Conservation (phyloP, 53 echinoderm and acorn worm species). For the Crossaster papposus region DNA sequence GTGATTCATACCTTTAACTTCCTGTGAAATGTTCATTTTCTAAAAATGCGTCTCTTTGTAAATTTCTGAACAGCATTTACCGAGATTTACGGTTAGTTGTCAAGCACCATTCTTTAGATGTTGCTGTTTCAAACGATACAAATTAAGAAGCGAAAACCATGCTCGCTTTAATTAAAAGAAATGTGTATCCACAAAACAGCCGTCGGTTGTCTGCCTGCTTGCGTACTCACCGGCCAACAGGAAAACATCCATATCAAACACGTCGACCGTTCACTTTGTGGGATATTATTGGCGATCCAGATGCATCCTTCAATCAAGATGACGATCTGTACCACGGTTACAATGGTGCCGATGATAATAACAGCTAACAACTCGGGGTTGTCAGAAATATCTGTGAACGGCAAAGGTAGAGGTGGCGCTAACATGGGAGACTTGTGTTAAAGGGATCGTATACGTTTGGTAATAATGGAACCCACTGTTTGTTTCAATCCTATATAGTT, state of each 20-base stretch:
- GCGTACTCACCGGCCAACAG: slow-evolving; percentile 16
- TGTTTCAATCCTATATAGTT: no score
- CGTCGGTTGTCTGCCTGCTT: not conserved
- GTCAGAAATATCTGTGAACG: not conserved
- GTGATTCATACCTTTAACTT: no score
- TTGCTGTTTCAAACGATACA: no score
- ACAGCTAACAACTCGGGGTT: not conserved
- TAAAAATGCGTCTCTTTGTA: no score
- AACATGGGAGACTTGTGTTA: not conserved
- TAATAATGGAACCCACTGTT: no score
- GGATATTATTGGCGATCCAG: slow-evolving; percentile 12
- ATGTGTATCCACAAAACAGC: not conserved
- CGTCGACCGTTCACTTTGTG: slow-evolving; percentile 5
- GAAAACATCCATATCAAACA: slow-evolving; percentile 8
- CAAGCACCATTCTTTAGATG: no score
- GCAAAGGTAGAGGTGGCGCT: not conserved
- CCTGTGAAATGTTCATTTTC: no score
- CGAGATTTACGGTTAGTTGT: no score
- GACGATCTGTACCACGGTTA: not conserved
- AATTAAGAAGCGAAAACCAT: no score
- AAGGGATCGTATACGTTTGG: no score
- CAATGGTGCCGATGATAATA: not conserved
- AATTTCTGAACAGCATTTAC: no score
- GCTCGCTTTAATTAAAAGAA: no score
- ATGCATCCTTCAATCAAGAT: not conserved